Conservation (phyloP, 2,797 vertebrate species). For the Characodon lateralis region DNA sequence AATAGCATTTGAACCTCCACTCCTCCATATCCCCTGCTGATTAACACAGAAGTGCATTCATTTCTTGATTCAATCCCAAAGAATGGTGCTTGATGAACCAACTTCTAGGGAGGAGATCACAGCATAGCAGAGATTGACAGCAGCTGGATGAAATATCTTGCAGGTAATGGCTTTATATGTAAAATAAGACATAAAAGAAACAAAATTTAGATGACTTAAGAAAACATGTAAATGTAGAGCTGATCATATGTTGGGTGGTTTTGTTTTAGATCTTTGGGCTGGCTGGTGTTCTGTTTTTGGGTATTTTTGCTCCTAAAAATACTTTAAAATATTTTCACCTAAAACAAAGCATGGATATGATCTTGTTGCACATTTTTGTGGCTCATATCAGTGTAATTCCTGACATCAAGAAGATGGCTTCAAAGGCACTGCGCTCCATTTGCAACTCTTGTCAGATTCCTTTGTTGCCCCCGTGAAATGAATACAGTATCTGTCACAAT, state of each 20-base stretch:
- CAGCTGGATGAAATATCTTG: background rate
- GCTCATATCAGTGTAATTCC: constrained; percentile 8
- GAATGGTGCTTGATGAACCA: background rate
- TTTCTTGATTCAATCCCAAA: no score
- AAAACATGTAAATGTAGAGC: background rate
- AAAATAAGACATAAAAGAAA: no score
- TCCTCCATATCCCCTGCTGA: background rate
- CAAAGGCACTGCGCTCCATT: constrained; percentile 8
- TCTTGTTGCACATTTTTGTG: background rate
- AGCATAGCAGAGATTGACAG: background rate
- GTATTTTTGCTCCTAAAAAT: no score
- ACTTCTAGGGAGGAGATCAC: background rate
- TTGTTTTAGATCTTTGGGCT: background rate
- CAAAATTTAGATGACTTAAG: background rate
- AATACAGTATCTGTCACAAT: constrained; percentile 75
- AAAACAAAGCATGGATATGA: background rate
- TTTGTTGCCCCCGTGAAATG: constrained; percentile 63
- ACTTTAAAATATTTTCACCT: no score
- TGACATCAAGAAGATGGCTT: constrained; percentile 16
- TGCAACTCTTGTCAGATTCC: constrained; percentile 20
- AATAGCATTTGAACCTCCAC: background rate
- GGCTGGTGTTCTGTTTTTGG: background rate
- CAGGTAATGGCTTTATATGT: no score
- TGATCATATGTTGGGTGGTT: background rate
- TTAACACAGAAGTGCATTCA: background rate